Evolutionary conservation across 2,888 invertebrate genomes (phyloP).

Genomic region (Sminthurides aquaticus): DNA sequence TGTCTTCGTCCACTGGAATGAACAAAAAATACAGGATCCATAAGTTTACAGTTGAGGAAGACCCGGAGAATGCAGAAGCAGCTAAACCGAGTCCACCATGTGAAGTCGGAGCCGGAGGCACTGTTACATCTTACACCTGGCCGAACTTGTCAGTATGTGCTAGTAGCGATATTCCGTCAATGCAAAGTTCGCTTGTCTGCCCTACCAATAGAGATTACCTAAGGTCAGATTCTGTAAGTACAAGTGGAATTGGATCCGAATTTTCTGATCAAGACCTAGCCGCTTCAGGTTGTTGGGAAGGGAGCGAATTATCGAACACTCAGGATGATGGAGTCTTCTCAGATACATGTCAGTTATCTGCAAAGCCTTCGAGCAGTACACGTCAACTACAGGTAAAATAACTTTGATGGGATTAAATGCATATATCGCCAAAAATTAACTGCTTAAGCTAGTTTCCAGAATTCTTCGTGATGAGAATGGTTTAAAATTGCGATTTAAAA

Average conservation of each 20-base stretch:
- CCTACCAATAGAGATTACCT: conserved; percentile 39
- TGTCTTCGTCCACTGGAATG: conserved; percentile 16
- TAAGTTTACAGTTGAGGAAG: conserved; percentile 27
- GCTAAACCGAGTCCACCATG: neutral
- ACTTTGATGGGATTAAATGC: neutral
- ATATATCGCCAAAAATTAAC: too few species aligned
- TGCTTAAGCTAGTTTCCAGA: too few species aligned
- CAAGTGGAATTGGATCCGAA: conserved; percentile 45
- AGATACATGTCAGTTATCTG: conserved; percentile 24
- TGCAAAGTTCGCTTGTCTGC: neutral
- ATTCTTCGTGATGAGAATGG: too few species aligned
- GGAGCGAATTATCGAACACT: conserved; percentile 24
- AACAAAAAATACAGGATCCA: conserved; percentile 33
- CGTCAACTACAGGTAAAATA: conserved; percentile 30
- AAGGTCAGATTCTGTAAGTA: conserved; percentile 45
- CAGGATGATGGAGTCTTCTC: conserved; percentile 36
- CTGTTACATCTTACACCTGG: neutral
- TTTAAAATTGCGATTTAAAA: conserved; percentile 5
- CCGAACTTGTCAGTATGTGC: neutral
- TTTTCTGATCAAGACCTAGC: conserved; percentile 43
- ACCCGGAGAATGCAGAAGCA: neutral
- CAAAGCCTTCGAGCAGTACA: conserved; percentile 29
- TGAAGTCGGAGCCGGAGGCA: neutral
- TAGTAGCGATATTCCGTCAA: neutral
- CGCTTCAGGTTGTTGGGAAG: conserved; percentile 34